Conservation (phyloP, 2,113 vertebrate genomes). For the Loxodonta africana region DNA sequence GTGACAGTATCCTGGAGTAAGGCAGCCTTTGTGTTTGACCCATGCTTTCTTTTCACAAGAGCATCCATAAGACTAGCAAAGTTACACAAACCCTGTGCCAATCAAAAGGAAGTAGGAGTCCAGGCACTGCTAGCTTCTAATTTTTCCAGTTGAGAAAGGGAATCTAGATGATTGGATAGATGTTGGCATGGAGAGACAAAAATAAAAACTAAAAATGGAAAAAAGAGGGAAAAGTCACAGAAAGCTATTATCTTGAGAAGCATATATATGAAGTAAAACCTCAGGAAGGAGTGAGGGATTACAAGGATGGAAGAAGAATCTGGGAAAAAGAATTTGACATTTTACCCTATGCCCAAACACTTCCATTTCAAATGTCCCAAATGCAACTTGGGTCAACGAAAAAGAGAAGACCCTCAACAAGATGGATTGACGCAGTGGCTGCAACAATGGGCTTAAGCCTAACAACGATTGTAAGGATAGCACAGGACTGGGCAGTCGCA, state of each 20-base stretch:
- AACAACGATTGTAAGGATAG: too few species aligned
- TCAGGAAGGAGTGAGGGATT: neutral
- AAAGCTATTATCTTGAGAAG: neutral
- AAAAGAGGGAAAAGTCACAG: neutral
- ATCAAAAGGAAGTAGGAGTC: neutral
- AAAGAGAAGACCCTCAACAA: too few species aligned
- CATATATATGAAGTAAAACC: neutral
- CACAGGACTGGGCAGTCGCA: too few species aligned
- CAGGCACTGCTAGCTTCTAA: neutral
- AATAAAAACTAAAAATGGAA: neutral
- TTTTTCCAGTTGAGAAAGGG: neutral
- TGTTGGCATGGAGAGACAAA: neutral
- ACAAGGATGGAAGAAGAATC: neutral
- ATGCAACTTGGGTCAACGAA: too few species aligned
- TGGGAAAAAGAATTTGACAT: neutral
- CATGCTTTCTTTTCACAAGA: rapidly evolving
- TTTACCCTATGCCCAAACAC: rapidly evolving
- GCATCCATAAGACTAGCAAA: neutral
- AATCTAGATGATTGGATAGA: neutral
- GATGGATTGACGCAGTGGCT: too few species aligned
- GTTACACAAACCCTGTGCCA: neutral
- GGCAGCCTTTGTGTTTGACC: neutral
- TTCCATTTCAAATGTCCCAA: neutral
- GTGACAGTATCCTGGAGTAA: neutral
- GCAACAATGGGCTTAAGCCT: too few species aligned